phyloP scores from a whole-genome alignment of 2,113 vertebrate species.

The Bufo bufo region DNA sequence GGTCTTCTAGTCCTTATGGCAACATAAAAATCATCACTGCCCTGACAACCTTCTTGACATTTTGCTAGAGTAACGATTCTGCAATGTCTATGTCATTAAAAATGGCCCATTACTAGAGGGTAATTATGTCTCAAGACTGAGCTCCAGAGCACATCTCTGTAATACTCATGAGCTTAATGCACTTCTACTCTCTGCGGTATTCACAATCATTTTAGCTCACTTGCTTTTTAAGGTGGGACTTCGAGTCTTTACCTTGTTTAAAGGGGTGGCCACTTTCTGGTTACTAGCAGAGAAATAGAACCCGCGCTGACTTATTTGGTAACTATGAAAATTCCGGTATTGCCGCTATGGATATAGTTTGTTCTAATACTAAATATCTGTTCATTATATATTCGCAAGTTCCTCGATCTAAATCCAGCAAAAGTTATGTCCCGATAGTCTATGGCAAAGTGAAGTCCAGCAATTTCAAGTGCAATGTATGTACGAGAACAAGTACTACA shows the following conservation, averaged over 20 bases:
- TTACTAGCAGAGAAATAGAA: too few relatives aligned
- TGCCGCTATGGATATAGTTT: too few relatives aligned
- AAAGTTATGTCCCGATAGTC: too few relatives aligned
- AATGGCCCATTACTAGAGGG: not conserved
- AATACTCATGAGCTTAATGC: not conserved
- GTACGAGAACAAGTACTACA: too few relatives aligned
- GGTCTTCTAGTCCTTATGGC: not conserved
- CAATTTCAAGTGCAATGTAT: too few relatives aligned
- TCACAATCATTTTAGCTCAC: not conserved
- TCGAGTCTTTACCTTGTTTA: not conserved
- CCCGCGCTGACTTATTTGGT: too few relatives aligned
- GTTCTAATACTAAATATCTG: too few relatives aligned
- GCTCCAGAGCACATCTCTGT: slow-evolving; percentile 12
- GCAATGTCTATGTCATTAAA: slow-evolving; percentile 13
- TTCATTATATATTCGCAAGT: too few relatives aligned
- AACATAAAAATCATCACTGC: not conserved
- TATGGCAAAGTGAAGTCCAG: too few relatives aligned
- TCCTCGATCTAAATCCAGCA: too few relatives aligned
- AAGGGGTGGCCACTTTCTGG: not conserved
- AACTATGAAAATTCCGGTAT: too few relatives aligned
- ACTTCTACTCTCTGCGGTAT: not conserved
- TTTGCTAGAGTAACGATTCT: slow-evolving; percentile 15
- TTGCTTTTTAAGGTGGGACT: not conserved
- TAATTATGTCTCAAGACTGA: slow-evolving; percentile 6
- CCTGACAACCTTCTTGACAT: slow-evolving; percentile 23